Conservation (phyloP, 1,140 invertebrate genomes). For the Aporrectodea caliginosa region DNA sequence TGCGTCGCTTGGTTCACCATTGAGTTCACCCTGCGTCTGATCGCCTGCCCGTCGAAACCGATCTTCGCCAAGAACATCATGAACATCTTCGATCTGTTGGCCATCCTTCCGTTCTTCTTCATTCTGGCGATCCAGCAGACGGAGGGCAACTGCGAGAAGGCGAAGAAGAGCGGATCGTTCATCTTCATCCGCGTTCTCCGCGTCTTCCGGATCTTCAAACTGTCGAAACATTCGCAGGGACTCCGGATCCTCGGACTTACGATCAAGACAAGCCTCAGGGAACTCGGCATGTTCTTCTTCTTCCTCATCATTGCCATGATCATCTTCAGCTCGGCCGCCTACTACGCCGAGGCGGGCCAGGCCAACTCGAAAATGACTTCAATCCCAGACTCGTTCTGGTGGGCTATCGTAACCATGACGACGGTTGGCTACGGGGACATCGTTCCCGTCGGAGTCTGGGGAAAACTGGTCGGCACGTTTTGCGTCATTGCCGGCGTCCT, state of each 20-base stretch:
- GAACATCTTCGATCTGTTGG: slow-evolving; percentile 97
- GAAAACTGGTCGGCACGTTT: slow-evolving; percentile 34
- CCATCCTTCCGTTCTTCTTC: slow-evolving; percentile 99
- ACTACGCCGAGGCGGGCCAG: slow-evolving; percentile 36
- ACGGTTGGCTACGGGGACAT: slow-evolving; percentile 81
- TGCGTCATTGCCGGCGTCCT: slow-evolving; percentile 66
- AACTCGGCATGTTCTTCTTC: slow-evolving; percentile 37
- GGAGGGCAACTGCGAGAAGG: slow-evolving; percentile 33
- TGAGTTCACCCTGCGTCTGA: slow-evolving; percentile 47
- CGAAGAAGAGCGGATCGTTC: slow-evolving; percentile 37
- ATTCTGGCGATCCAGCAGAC: slow-evolving; percentile 68
- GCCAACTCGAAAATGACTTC: slow-evolving; percentile 55
- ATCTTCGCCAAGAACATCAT: slow-evolving; percentile 71
- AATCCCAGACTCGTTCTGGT: slow-evolving; percentile 90
- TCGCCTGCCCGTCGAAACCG: slow-evolving; percentile 51
- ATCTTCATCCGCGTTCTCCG: slow-evolving; percentile 51
- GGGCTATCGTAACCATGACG: slow-evolving; percentile 94
- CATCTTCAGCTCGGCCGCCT: slow-evolving; percentile 37
- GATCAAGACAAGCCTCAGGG: slow-evolving; percentile 38
- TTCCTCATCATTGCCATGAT: slow-evolving; percentile 37
- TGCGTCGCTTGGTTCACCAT: slow-evolving; percentile 58
- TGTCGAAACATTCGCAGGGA: slow-evolving; percentile 42
- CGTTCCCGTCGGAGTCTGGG: slow-evolving; percentile 33
- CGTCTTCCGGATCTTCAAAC: slow-evolving; percentile 53
- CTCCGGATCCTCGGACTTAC: slow-evolving; percentile 43